Percentiles rank a stretch among this genome's conserved stretches.
Evolutionary conservation across 2,888 invertebrate genomes (phyloP).

Genomic region (Mactromeris polynyma): DNA sequence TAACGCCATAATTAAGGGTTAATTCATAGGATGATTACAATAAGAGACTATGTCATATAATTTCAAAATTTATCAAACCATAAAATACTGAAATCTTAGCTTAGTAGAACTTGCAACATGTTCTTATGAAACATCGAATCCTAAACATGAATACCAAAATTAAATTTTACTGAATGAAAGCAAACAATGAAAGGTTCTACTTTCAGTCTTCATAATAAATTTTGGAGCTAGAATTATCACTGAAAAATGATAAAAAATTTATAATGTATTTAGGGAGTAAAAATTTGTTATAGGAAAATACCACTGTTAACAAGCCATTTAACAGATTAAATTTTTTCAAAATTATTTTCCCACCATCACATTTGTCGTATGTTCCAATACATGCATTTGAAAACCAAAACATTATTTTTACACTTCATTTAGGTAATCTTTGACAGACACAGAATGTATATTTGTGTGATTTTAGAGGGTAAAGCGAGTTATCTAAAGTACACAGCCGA

Average conservation of each 20-base stretch:
- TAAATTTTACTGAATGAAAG: too few species aligned
- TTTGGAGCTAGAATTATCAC: too few species aligned
- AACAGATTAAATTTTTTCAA: too few species aligned
- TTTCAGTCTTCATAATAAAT: too few species aligned
- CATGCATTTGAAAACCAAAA: not conserved
- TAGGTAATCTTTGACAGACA: constrained; percentile 38
- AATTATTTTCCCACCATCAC: too few species aligned
- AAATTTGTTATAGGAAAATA: too few species aligned
- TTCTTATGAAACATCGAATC: not conserved
- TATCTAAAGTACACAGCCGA: constrained; percentile 11
- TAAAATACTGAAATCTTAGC: not conserved
- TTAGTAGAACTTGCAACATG: not conserved
- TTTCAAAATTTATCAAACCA: not conserved
- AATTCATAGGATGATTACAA: not conserved
- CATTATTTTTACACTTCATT: not conserved
- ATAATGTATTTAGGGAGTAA: too few species aligned
- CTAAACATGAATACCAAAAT: too few species aligned
- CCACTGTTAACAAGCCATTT: too few species aligned
- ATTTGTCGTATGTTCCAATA: too few species aligned
- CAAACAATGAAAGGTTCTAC: too few species aligned
- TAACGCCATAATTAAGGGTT: not conserved
- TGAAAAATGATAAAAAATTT: too few species aligned
- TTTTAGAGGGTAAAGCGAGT: constrained; percentile 13
- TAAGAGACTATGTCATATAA: not conserved
- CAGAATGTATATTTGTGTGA: not conserved